These are phyloP conservation scores for Oligia strigilis DNA, from an alignment of 2,888 invertebrate species.

Conservation along the genomic window DNA sequence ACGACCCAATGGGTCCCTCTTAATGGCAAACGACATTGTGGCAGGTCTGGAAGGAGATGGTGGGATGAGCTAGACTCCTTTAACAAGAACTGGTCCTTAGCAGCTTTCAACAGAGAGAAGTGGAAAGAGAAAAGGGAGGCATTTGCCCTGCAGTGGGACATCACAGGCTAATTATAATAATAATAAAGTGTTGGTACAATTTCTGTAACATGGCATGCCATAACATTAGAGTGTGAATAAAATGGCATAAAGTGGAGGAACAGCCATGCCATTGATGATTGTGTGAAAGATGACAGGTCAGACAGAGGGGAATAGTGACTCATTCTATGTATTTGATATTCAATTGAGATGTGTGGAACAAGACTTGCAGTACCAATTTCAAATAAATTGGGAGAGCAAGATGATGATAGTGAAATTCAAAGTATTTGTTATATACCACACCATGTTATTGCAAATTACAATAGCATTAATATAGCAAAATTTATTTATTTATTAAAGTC, in stretches of 20 bases:
- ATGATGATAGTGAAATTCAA: background rate
- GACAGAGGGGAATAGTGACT: background rate
- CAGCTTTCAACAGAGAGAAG: too few relatives aligned
- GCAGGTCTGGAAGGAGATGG: too few relatives aligned
- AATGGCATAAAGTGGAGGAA: background rate
- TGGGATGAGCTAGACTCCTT: too few relatives aligned
- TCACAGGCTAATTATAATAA: too few relatives aligned
- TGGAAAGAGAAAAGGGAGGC: too few relatives aligned
- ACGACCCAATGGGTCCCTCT: too few relatives aligned
- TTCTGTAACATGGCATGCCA: too few relatives aligned
- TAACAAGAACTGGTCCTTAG: too few relatives aligned
- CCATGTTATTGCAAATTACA: background rate
- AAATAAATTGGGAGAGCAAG: background rate
- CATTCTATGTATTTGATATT: background rate
- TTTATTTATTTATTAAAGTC: background rate
- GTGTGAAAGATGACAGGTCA: background rate
- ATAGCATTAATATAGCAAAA: background rate
- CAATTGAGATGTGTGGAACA: background rate
- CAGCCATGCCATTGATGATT: background rate
- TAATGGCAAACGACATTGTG: too few relatives aligned
- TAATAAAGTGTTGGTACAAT: too few relatives aligned
- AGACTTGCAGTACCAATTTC: background rate
- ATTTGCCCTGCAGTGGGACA: too few relatives aligned
- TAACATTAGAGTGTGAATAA: background rate
- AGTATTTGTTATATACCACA: background rate